Evolutionary conservation across 2,113 vertebrate genomes (phyloP), one percentile per base, ranked within the genome.

Genomic region (Thomomys bottae): DNA sequence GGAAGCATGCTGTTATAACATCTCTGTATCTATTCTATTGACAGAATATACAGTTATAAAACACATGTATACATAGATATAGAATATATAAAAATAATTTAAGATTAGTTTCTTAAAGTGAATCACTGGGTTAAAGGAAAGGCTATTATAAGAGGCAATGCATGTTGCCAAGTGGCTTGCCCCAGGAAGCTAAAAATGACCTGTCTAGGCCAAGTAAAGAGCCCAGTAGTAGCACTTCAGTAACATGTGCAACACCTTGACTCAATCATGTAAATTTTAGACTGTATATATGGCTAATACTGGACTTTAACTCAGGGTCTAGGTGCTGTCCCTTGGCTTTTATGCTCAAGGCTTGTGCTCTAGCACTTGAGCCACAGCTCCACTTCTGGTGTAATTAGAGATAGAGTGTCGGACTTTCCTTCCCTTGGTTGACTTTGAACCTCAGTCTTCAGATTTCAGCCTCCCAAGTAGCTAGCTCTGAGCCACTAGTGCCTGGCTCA

Each of bases 51-150:
- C 18, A 54, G 49, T 12, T 54, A 54, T 54, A 54, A 15, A 54
- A 54, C 14, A 54, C 14, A 15, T 17, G 14, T 54, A 17, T 54
- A 54, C 15, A 17, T 54, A 14, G 49, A 54, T 18, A 54, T 54
- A 54, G 49, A 54, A 54, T 18, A 54, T 54, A 54, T 54, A 54
- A 54, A 54, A 54, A 54, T 54, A 54, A 54, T n/a, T 72, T 68
- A 88, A 61, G 45, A 90, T 92, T 73, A 61, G 30, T 66, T 90
- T 80, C 61, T 75, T 86, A 23, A 95, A 71, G 38, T 63, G 30
- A 89, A 63, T 72, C 57, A 76, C 1, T 91, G 28, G 36, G 30
- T 87, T 28, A 84, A 93, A 77, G 11, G 11, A 66, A 75, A 75
- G 4, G 23, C 21, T 61, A 61, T 84, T 88, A 88, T 85, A 49